These are phyloP conservation scores for Corella eumyota DNA, from an alignment of 23 tunicate genomes.

Conservation along the genomic window DNA sequence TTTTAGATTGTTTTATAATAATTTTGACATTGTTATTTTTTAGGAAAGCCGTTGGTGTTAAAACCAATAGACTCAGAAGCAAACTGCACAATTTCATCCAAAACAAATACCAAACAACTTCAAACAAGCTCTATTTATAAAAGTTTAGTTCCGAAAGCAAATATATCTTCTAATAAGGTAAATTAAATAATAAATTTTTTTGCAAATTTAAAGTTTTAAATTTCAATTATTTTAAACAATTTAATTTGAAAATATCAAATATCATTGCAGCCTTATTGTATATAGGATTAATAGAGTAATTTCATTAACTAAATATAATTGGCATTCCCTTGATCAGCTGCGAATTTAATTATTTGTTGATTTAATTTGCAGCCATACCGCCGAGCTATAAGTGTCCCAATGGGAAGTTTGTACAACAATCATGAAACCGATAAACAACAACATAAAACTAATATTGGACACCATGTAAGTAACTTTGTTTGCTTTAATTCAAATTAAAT, in stretches of 20 bases:
- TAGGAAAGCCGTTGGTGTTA: slow-evolving; percentile 9
- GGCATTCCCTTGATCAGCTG: no score
- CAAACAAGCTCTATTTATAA: slow-evolving; percentile 27
- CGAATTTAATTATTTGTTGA: neutral
- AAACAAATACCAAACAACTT: neutral
- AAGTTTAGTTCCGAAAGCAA: slow-evolving; percentile 28
- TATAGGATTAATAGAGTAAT: no score
- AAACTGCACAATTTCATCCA: neutral
- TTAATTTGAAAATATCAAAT: neutral
- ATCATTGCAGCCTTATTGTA: no score
- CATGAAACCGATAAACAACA: neutral
- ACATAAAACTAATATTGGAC: neutral
- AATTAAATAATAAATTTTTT: neutral
- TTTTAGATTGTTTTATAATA: no score
- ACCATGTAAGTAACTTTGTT: neutral
- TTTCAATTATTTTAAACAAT: no score
- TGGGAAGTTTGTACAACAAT: no score
- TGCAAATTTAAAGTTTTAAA: no score
- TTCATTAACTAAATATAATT: no score
- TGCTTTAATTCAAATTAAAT: no score
- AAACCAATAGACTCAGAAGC: slow-evolving; percentile 8
- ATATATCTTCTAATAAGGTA: slow-evolving; percentile 10
- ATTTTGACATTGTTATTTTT: neutral
- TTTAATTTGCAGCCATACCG: slow-evolving; percentile 33
- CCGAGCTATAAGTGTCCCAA: slow-evolving; percentile 13